Conservation (phyloP, 2,888 invertebrate genomes). For the Brachyptera putata region DNA sequence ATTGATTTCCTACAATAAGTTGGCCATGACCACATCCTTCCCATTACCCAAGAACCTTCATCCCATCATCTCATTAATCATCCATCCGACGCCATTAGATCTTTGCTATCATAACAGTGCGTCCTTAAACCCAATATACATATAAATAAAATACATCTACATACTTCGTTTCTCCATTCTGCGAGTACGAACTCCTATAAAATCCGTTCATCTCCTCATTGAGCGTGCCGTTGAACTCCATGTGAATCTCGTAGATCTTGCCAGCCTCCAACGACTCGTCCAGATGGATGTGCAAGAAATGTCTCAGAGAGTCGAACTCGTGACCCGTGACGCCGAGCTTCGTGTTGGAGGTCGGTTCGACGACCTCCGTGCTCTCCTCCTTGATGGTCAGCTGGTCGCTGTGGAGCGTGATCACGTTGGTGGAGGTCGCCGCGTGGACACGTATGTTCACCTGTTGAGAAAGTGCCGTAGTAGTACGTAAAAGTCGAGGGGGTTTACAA, state of each 20-base stretch:
- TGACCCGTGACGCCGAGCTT: neutral
- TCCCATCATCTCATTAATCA: too few species aligned
- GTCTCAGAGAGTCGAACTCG: neutral
- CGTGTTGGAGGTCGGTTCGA: neutral
- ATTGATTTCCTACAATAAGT: too few species aligned
- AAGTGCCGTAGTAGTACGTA: neutral
- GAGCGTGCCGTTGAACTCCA: constrained; percentile 6
- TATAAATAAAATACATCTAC: too few species aligned
- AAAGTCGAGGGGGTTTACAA: neutral
- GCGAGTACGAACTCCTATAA: constrained; percentile 7
- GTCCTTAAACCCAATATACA: too few species aligned
- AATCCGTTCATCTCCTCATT: constrained; percentile 9
- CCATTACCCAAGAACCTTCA: too few species aligned
- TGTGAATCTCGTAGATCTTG: neutral
- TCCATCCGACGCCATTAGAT: too few species aligned
- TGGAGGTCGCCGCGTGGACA: neutral
- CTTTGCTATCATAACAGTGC: too few species aligned
- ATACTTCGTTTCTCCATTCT: constrained; percentile 1
- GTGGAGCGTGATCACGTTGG: neutral
- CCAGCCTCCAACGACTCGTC: neutral
- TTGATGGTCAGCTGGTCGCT: neutral
- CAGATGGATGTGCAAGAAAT: neutral
- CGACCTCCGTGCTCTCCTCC: neutral
- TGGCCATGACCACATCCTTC: too few species aligned
- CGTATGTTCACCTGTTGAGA: neutral